Evolutionary conservation across 2,797 vertebrate species (phyloP).

Genomic region (Neopelma chrysocephalum): DNA sequence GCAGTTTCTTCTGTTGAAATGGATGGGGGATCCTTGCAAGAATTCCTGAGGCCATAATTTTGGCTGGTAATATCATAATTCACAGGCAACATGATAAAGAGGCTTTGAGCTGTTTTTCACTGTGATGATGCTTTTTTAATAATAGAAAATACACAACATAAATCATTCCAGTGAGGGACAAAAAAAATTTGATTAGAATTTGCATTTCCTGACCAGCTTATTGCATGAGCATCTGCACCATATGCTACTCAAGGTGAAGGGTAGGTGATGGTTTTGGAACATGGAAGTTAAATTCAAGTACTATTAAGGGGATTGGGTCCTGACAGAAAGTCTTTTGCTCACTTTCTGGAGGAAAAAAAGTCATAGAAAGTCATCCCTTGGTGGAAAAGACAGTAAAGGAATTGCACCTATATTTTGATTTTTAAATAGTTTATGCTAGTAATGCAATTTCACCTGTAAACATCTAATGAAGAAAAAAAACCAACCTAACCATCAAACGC

Average conservation of each 20-base stretch:
- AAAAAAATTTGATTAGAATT: neutral
- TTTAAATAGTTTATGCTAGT: neutral
- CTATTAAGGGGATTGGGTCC: neutral
- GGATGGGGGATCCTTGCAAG: neutral
- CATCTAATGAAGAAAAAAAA: neutral
- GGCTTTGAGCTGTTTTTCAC: neutral
- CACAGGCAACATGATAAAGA: neutral
- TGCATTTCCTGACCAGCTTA: neutral
- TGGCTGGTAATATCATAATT: neutral
- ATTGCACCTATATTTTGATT: neutral
- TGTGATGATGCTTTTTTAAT: neutral
- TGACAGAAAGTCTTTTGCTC: neutral
- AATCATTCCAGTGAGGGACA: neutral
- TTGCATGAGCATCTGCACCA: neutral
- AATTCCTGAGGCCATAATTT: neutral
- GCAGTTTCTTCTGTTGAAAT: neutral
- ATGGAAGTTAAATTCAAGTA: neutral
- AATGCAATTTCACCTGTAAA: neutral
- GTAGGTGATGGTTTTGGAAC: neutral
- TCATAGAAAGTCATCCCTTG: neutral
- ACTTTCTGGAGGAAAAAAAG: neutral
- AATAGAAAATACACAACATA: neutral
- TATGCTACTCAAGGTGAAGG: neutral
- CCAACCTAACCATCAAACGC: neutral
- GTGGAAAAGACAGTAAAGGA: neutral